These are phyloP conservation scores for Siniperca scherzeri DNA, from an alignment of 2,797 vertebrate genomes.

Conservation along the genomic window DNA sequence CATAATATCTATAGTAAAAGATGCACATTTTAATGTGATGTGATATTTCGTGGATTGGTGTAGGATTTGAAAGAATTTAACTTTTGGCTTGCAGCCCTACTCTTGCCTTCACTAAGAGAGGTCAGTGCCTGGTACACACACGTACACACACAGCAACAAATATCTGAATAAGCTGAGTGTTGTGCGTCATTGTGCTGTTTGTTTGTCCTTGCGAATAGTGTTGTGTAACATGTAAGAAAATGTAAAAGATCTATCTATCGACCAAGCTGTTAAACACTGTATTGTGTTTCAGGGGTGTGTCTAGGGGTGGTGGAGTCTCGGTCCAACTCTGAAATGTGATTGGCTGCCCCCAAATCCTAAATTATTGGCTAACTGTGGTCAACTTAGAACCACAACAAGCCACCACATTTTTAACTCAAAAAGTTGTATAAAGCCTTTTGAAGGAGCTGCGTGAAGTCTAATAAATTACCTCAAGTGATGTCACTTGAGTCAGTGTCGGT, in stretches of 20 bases:
- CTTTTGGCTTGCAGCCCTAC: neutral
- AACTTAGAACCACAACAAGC: neutral
- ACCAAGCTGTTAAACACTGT: too few species aligned
- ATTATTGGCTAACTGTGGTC: neutral
- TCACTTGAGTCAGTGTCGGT: too few species aligned
- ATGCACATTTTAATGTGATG: neutral
- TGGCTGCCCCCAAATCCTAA: conserved; percentile 9
- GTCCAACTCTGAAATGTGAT: conserved; percentile 13
- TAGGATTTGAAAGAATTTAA: neutral
- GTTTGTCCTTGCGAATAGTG: neutral
- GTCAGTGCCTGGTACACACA: neutral
- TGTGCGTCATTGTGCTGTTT: neutral
- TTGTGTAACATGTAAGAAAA: too few species aligned
- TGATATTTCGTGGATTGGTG: neutral
- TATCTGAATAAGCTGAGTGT: neutral
- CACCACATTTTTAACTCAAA: neutral
- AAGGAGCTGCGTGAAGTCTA: too few species aligned
- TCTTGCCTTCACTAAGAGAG: neutral
- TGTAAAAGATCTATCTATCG: neutral
- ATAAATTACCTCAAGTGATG: too few species aligned
- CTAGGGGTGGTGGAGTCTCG: neutral
- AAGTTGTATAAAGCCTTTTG: too few species aligned
- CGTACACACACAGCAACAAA: conserved; percentile 16
- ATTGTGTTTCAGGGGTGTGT: neutral
- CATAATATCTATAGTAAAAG: neutral